Percentiles rank a stretch among this genome's conserved stretches.
Evolutionary conservation across 2,113 vertebrate species (phyloP).

Genomic region (Corythornis madagascariensis): DNA sequence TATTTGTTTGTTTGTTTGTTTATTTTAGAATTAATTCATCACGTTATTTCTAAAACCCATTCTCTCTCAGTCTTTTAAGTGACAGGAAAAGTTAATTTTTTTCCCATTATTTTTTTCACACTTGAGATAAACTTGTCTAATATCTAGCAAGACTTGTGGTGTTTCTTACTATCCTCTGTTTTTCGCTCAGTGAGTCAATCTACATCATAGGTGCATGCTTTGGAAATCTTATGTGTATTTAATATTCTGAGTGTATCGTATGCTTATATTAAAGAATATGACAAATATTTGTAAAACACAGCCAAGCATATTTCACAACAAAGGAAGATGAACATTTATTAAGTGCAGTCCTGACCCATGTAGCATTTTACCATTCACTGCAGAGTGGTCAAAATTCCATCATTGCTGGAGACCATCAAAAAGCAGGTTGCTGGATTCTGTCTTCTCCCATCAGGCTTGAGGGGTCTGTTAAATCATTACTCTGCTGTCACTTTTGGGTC

Average conservation of each 20-base stretch:
- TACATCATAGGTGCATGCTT: not conserved
- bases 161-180: not conserved
- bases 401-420: not conserved
- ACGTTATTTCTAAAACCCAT: fast-evolving
- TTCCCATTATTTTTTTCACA: not conserved
- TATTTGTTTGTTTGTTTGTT: not conserved
- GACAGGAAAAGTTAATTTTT: not conserved
- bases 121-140: not conserved
- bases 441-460: not conserved
- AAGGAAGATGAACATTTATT: not conserved
- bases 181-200: not conserved
- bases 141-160: not conserved
- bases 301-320: not conserved
- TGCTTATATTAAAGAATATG: not conserved
- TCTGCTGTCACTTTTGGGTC: not conserved
- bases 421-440: not conserved
- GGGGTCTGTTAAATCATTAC: not conserved
- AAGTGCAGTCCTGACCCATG: not conserved
- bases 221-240: not conserved
- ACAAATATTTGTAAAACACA: not conserved
- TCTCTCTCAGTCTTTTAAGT: not conserved
- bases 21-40: not conserved
- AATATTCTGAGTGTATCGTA: not conserved
- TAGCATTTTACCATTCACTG: not conserved
- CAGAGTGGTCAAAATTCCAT: not conserved